Conservation (phyloP, 2,113 vertebrate species). For the Nipponia nippon region DNA sequence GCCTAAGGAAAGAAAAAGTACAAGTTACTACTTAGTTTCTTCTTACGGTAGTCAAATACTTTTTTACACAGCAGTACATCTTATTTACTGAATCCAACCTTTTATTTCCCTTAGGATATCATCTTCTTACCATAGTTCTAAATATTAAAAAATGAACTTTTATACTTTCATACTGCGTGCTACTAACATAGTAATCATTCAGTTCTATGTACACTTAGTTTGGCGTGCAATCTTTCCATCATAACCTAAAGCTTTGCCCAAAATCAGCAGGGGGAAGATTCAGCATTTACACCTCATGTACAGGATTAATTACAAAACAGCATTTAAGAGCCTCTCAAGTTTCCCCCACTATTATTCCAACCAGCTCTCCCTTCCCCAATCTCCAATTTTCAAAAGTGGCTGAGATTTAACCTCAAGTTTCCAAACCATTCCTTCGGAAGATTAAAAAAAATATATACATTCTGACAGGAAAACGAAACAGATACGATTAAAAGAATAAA, state of each 20-base stretch:
- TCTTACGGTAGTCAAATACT: background rate
- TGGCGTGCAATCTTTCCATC: background rate
- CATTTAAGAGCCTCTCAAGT: background rate
- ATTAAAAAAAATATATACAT: background rate
- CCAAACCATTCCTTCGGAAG: background rate
- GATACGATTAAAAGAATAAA: background rate
- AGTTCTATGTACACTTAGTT: background rate
- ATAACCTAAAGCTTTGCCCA: background rate
- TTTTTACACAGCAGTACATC: background rate
- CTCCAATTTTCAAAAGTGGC: background rate
- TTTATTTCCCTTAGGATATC: background rate
- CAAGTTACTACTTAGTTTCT: background rate
- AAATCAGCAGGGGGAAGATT: rapidly evolving
- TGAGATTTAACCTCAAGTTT: background rate
- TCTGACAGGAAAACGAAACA: background rate
- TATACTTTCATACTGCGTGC: background rate
- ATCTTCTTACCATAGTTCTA: background rate
- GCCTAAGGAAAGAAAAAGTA: slow-evolving; percentile 70
- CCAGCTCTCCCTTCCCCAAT: background rate
- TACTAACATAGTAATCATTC: background rate
- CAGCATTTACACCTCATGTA: background rate
- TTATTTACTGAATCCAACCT: background rate
- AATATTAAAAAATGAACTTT: background rate
- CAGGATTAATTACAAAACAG: background rate
- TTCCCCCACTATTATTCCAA: background rate